Base-by-base conservation (phyloP, 1,140 invertebrate genomes). In the Eriocheir sinensis region DNA sequence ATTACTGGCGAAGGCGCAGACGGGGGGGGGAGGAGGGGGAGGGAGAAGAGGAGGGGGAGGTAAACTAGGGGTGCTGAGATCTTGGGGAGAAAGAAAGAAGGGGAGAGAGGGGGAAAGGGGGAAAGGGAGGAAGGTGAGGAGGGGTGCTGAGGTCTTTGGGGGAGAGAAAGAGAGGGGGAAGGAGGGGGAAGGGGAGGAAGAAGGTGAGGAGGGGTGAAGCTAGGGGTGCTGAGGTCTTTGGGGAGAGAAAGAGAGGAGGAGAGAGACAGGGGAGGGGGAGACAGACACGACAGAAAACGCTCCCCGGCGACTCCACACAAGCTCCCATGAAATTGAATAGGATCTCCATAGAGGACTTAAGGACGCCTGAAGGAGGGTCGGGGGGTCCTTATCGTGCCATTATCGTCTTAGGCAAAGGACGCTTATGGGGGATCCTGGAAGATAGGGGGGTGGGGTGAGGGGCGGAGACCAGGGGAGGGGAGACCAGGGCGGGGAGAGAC, bases 281-380 rank as follows among this genome's bases (percentile, higher is more conserved):
- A 34, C 53, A 21, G 30, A 2, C 53, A 41, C 15, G 27, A 32
- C 32, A 34, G 21, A 36, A 81, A 38, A 40, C 53, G 9, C 48
- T 38, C 92, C 48, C 34, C 79, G 86, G n/a, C 27, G 60, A 72
- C 60, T 21, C 21, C 6, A 93, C 92, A 93, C 89, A 93, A 93
- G 86, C 36, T 40, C 41, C 92, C 92, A 93, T 93, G 92, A 89
- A 93, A 93, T 48, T 89, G 86, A 93, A 93, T 89, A 89, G 86
- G 85, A 89, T 80, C 53, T 93, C 40, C 83, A 86, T 60, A 34
- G 79, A 44, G 80, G 38, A 80, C 48, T 92, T 92, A 81, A 83
- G 80, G 91, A 92, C n/a, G n/a, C n/a, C n/a, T n/a, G n/a, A n/a
- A n/a, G n/a, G n/a, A n/a, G n/a, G n/a, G n/a, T n/a, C n/a, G n/a